Conservation (phyloP, 2,113 vertebrate species). For the Hydrolagus affinis region DNA sequence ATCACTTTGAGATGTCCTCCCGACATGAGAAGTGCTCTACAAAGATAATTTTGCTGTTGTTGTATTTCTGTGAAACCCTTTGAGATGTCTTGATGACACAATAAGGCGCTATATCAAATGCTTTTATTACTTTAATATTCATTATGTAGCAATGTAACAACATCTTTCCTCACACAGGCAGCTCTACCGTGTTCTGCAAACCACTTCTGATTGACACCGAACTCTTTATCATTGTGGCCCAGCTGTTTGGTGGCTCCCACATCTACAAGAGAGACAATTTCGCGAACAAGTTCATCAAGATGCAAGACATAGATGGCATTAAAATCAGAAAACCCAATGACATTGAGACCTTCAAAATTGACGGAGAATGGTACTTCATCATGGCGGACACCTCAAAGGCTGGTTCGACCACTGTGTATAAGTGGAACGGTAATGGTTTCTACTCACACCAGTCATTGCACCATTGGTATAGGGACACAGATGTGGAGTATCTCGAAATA, state of each 20-base stretch:
- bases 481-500: conserved; percentile 37
- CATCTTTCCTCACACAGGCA: not conserved
- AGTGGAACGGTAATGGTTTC: conserved; percentile 34
- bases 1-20: too few species aligned
- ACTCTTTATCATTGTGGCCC: conserved; percentile 29
- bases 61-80: too few species aligned
- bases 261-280: conserved; percentile 33
- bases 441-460: conserved; percentile 33
- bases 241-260: conserved; percentile 34
- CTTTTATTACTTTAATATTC: too few species aligned
- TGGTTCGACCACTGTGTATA: conserved; percentile 32
- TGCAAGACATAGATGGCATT: conserved; percentile 29
- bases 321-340: conserved; percentile 35
- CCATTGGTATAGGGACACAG: conserved; percentile 34
- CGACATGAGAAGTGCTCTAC: too few species aligned
- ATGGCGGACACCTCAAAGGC: conserved; percentile 34
- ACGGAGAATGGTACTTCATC: conserved; percentile 30
- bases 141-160: too few species aligned
- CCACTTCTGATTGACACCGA: conserved; percentile 26
- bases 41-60: too few species aligned
- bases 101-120: too few species aligned
- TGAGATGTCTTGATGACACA: too few species aligned
- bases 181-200: conserved; percentile 43
- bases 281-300: conserved; percentile 32
- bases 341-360: conserved; percentile 34